Conservation (phyloP, 2,113 vertebrate species). For the Vidua chalybeata region DNA sequence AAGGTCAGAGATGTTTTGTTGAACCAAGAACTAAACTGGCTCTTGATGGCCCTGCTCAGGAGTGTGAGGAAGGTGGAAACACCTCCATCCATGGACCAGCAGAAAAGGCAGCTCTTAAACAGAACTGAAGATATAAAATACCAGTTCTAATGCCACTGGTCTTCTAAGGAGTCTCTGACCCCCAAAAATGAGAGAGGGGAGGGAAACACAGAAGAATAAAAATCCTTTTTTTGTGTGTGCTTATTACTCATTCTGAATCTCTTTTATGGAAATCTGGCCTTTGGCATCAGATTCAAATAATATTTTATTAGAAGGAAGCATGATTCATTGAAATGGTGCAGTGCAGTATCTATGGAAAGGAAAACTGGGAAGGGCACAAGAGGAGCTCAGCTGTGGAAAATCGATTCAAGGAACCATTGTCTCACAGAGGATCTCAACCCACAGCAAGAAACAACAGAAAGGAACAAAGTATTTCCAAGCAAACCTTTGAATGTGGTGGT, state of each 20-base stretch:
- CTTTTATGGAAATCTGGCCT: constrained; percentile 27
- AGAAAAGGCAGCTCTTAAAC: neutral
- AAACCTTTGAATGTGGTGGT: neutral
- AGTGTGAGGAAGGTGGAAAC: neutral
- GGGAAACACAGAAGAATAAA: neutral
- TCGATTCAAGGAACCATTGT: neutral
- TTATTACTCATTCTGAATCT: constrained; percentile 12
- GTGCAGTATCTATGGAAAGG: neutral
- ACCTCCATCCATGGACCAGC: neutral
- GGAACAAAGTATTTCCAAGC: constrained; percentile 1
- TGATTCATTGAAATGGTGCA: neutral
- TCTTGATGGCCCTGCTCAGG: neutral
- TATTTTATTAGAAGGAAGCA: constrained; percentile 59
- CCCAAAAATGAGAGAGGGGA: neutral
- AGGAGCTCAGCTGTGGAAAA: constrained; percentile 11
- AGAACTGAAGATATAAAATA: neutral
- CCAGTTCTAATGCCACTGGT: neutral
- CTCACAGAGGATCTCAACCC: neutral
- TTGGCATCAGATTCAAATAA: neutral
- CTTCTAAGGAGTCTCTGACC: neutral
- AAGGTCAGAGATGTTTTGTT: neutral
- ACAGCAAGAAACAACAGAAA: neutral
- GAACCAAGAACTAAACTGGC: neutral
- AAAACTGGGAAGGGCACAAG: constrained; percentile 13
- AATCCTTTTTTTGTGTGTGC: neutral